phyloP scores from a whole-genome alignment of 2,113 vertebrate species.

The Pituophis catenifer region DNA sequence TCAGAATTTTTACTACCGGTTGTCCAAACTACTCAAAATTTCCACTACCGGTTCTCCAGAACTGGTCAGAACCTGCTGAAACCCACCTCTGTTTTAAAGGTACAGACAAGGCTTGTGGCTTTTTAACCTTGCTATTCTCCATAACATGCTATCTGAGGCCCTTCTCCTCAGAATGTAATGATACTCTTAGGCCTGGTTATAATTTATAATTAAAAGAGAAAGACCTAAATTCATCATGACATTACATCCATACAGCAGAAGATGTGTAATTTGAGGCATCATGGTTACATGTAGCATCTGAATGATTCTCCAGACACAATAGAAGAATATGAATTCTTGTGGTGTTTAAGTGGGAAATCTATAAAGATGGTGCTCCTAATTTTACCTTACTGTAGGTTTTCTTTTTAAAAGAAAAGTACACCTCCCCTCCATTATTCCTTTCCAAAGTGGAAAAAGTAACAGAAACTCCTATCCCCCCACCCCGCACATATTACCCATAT shows the following conservation, averaged over 20 bases:
- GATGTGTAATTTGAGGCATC: neutral
- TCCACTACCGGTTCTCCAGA: too few relatives aligned
- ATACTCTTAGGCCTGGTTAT: neutral
- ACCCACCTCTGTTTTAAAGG: neutral
- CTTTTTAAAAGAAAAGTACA: neutral
- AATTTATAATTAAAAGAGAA: neutral
- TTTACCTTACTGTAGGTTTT: neutral
- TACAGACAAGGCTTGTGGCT: neutral
- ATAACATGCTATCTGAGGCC: neutral
- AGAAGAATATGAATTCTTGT: neutral
- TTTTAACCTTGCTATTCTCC: neutral
- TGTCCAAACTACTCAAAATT: too few relatives aligned
- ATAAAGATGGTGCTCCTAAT: neutral
- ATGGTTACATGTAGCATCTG: neutral
- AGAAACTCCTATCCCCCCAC: neutral
- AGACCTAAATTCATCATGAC: neutral
- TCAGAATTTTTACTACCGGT: too few relatives aligned
- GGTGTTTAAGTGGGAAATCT: neutral
- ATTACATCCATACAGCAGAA: neutral
- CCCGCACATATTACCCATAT: neutral
- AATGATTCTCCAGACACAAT: neutral
- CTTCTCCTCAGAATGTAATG: neutral
- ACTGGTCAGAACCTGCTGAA: too few relatives aligned
- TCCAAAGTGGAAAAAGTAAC: neutral
- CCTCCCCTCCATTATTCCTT: neutral